phyloP scores from a whole-genome alignment of 2,113 vertebrate species.

The Pseudorasbora parva region DNA sequence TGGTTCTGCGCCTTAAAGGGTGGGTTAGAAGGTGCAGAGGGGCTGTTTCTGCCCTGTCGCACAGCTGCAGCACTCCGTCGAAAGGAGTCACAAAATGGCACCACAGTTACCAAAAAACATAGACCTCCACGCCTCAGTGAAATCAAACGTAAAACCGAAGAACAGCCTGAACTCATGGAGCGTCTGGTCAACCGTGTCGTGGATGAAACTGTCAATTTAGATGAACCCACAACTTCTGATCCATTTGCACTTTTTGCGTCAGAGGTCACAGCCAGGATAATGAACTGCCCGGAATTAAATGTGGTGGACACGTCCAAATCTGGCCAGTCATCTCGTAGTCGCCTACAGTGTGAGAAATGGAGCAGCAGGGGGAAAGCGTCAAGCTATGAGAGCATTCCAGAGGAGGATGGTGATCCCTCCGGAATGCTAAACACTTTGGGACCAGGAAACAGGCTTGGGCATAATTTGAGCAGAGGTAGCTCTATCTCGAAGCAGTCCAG shows the following conservation, averaged over 20 bases:
- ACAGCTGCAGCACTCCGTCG: conserved; percentile 79
- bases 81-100: conserved; percentile 80
- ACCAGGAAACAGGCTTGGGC: conserved; percentile 81
- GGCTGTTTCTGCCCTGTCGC: conserved; percentile 82
- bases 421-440: conserved; percentile 78
- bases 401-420: conserved; percentile 83
- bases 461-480: conserved; percentile 88
- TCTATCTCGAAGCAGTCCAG: conserved; percentile 98
- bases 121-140: conserved; percentile 93
- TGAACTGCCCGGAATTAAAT: conserved; percentile 90
- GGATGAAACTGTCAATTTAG: conserved; percentile 89
- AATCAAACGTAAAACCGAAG: conserved; percentile 96
- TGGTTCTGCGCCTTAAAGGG: conserved; percentile 96
- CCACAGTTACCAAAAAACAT: conserved; percentile 83
- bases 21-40: conserved; percentile 68
- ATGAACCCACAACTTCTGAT: conserved; percentile 83
- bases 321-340: conserved; percentile 82
- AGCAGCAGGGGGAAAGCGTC: conserved; percentile 87
- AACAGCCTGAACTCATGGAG: conserved; percentile 96
- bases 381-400: conserved; percentile 95
- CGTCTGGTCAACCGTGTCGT: conserved; percentile 92
- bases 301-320: conserved; percentile 86
- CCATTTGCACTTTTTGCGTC: conserved; percentile 88
- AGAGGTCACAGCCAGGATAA: conserved; percentile 92
- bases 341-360: conserved; percentile 90